Conservation (phyloP, 2,888 invertebrate species). For the Eupithecia tripunctaria region DNA sequence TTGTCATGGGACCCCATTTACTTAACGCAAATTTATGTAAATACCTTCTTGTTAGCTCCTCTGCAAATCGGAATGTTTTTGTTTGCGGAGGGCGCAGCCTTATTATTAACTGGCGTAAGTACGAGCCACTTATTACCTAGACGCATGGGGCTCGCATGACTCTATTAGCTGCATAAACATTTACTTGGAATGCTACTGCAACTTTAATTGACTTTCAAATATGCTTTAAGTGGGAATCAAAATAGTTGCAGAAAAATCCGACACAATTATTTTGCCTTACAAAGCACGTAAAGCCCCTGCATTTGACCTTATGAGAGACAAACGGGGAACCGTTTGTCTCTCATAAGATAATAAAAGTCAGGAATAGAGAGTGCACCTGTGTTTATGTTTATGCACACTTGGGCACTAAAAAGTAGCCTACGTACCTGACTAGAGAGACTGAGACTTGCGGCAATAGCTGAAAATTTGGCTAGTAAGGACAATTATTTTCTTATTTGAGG, state of each 20-base stretch:
- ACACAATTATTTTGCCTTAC: not conserved
- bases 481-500: not conserved
- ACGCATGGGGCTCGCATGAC: not conserved
- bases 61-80: constrained; percentile 65
- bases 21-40: constrained; percentile 84
- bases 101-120: constrained; percentile 6
- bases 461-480: too few species aligned
- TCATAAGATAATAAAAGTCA: too few species aligned
- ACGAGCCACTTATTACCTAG: not conserved
- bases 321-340: too few species aligned
- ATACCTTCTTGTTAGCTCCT: constrained; percentile 74
- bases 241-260: not conserved
- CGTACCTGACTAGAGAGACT: too few species aligned
- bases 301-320: too few species aligned
- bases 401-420: too few species aligned
- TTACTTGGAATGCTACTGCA: not conserved
- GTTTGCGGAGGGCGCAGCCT: constrained; percentile 57
- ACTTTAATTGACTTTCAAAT: not conserved
- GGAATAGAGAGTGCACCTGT: too few species aligned
- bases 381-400: too few species aligned
- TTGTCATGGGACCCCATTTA: constrained; percentile 83
- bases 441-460: too few species aligned
- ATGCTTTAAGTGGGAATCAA: not conserved
- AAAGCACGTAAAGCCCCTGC: too few species aligned
- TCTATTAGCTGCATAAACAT: not conserved